Evolutionary conservation across 92 coral and sea anemone genomes (phyloP).

Genomic region (Hydrozoanthus gracilis): DNA sequence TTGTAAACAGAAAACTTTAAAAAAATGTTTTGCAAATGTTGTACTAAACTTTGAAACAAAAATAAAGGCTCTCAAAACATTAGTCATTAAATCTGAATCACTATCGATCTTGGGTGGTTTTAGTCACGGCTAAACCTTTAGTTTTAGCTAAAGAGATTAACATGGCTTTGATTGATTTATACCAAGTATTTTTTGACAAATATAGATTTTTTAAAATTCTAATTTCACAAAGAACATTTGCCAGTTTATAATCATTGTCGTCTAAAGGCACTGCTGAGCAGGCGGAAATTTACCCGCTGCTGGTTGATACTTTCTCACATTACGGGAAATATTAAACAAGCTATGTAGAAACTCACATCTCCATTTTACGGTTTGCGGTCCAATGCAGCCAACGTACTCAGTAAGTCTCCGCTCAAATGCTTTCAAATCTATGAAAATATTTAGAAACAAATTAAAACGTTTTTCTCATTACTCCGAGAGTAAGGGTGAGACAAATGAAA

Average conservation of each 20-base stretch:
- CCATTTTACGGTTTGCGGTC: conserved; percentile 92
- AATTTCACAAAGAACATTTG: too few relatives aligned
- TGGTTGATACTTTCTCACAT: neutral
- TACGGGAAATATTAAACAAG: neutral
- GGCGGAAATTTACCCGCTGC: neutral
- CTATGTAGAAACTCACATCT: conserved; percentile 64
- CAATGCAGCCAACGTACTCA: conserved; percentile 86
- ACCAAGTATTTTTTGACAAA: too few relatives aligned
- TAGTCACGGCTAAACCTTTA: too few relatives aligned
- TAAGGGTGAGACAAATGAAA: neutral
- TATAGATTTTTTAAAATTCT: too few relatives aligned
- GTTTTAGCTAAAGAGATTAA: too few relatives aligned
- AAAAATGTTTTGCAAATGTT: too few relatives aligned
- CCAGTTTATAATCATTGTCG: neutral
- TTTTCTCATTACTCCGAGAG: neutral
- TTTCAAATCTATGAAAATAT: conserved; percentile 79
- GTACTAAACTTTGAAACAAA: too few relatives aligned
- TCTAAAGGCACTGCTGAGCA: neutral
- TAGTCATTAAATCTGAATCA: too few relatives aligned
- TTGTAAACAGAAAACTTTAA: too few relatives aligned
- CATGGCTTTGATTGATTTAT: too few relatives aligned
- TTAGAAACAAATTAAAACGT: neutral
- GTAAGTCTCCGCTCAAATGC: conserved; percentile 96
- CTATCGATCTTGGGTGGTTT: too few relatives aligned
- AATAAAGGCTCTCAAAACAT: too few relatives aligned